phyloP scores from a whole-genome alignment of 2,888 invertebrate species.

The Pasiphila rectangulata region DNA sequence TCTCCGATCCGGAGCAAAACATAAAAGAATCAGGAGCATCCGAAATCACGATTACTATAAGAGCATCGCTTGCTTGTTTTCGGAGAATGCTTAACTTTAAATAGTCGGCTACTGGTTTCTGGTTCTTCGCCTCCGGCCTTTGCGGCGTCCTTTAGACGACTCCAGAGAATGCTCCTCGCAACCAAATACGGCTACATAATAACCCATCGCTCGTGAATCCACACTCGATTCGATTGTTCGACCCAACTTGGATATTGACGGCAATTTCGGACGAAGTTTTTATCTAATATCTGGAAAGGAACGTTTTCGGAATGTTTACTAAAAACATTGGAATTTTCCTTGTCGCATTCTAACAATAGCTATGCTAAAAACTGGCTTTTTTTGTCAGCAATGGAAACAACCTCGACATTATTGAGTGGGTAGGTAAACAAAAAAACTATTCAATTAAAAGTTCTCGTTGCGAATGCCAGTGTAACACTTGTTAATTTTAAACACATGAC shows the following conservation, averaged over 20 bases:
- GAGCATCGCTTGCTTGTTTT: slow-evolving; percentile 65
- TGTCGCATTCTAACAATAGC: slow-evolving; percentile 3
- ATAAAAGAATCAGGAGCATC: slow-evolving; percentile 51
- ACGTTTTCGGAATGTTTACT: slow-evolving; percentile 11
- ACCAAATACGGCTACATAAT: slow-evolving; percentile 74
- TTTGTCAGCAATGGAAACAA: background rate
- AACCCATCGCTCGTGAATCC: slow-evolving; percentile 57
- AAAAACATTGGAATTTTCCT: slow-evolving; percentile 15
- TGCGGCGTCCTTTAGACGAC: slow-evolving; percentile 72
- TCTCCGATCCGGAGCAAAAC: slow-evolving; percentile 40
- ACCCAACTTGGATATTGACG: slow-evolving; percentile 67
- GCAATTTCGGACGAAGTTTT: slow-evolving; percentile 51
- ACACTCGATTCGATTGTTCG: slow-evolving; percentile 73
- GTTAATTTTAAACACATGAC: slow-evolving; percentile 42
- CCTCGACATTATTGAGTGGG: slow-evolving; percentile 7
- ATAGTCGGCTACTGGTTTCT: slow-evolving; percentile 60
- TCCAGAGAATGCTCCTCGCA: slow-evolving; percentile 57
- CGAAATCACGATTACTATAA: slow-evolving; percentile 61
- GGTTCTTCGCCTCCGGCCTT: slow-evolving; percentile 51
- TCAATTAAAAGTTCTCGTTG: slow-evolving; percentile 12
- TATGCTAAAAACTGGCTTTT: background rate
- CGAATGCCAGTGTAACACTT: slow-evolving; percentile 33
- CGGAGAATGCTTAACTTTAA: slow-evolving; percentile 64
- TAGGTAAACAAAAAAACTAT: slow-evolving; percentile 12
- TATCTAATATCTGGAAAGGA: slow-evolving; percentile 13